Conservation (phyloP, 2,113 vertebrate species). For the Turnix velox region DNA sequence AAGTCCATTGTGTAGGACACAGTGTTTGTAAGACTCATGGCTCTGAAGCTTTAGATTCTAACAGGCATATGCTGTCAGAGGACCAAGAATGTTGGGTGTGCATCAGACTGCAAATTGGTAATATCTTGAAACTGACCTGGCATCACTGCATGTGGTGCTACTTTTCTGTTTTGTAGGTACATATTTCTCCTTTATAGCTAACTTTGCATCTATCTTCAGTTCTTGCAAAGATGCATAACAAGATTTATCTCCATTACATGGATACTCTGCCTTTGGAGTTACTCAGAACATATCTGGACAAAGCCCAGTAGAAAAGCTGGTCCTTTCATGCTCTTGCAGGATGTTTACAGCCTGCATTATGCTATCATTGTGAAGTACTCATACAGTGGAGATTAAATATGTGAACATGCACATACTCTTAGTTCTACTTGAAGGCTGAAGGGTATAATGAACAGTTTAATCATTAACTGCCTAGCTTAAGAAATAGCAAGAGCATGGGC, state of each 20-base stretch:
- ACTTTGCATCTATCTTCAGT: not conserved
- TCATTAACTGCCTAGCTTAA: constrained; percentile 1
- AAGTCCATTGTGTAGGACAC: not conserved
- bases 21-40: not conserved
- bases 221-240: not conserved
- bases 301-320: not conserved
- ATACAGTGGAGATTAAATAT: not conserved
- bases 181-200: not conserved
- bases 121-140: not conserved
- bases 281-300: not conserved
- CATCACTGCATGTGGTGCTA: not conserved
- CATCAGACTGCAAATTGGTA: not conserved
- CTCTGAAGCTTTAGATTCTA: not conserved
- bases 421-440: not conserved
- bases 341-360: not conserved
- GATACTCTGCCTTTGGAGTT: not conserved
- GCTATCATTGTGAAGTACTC: not conserved
- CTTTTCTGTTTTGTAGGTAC: not conserved
- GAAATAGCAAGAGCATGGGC: not conserved
- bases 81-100: not conserved
- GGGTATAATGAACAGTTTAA: not conserved
- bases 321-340: not conserved
- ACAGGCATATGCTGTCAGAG: not conserved
- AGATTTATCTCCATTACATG: not conserved
- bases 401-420: not conserved